Evolutionary conservation across 2,797 vertebrate species (phyloP).

Genomic region (Petrocephalus schoutedeni): DNA sequence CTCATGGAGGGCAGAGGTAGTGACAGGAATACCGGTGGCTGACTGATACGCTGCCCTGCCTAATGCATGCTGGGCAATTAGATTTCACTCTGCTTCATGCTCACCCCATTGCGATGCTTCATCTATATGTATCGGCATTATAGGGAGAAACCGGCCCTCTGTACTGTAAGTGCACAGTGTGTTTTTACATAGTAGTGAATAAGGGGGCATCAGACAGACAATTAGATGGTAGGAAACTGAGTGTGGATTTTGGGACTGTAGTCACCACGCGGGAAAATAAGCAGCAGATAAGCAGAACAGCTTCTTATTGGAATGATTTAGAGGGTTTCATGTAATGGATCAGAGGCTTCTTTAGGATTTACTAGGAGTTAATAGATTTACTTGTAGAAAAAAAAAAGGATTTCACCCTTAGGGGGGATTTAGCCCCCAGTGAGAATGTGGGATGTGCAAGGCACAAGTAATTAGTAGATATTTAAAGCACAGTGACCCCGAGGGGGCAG

Average conservation of each 20-base stretch:
- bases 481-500: background rate
- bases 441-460: background rate
- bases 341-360: background rate
- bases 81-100: background rate
- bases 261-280: background rate
- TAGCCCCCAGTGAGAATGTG: background rate
- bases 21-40: background rate
- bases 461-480: background rate
- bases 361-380: background rate
- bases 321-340: background rate
- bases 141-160: background rate
- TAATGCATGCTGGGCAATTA: background rate
- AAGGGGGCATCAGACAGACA: background rate
- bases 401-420: background rate
- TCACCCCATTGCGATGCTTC: background rate
- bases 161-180: background rate
- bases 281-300: background rate
- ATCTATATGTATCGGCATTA: background rate
- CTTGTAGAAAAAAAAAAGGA: background rate
- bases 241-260: background rate
- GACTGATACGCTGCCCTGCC: background rate
- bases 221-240: background rate
- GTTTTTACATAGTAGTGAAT: background rate
- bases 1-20: background rate
- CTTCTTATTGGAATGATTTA: background rate